Evolutionary conservation across 2,797 vertebrate species (phyloP).

Genomic region (Lepus townsendii): DNA sequence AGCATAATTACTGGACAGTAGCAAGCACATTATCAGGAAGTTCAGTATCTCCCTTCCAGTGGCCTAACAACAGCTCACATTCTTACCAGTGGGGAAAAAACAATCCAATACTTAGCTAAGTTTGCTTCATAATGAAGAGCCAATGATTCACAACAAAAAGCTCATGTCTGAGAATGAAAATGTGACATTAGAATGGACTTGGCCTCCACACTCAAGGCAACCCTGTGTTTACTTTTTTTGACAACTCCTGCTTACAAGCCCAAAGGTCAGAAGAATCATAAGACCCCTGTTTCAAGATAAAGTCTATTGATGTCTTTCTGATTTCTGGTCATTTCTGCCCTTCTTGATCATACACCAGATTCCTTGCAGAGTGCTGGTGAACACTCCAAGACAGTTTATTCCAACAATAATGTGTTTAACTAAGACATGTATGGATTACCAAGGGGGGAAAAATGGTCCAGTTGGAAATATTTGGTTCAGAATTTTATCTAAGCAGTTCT

Average conservation of each 20-base stretch:
- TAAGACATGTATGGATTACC: neutral
- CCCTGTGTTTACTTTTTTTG: neutral
- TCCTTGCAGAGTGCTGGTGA: neutral
- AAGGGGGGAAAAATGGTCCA: too few species aligned
- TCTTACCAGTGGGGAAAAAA: neutral
- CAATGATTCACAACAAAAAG: neutral
- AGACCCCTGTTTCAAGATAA: neutral
- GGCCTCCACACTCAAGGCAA: neutral
- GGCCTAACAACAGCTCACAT: neutral
- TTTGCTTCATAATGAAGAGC: neutral
- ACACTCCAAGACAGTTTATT: neutral
- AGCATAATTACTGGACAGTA: neutral
- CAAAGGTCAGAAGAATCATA: neutral
- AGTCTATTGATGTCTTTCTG: neutral
- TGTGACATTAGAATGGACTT: neutral
- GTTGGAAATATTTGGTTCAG: neutral
- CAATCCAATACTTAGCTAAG: neutral
- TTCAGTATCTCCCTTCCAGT: neutral
- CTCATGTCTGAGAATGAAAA: neutral
- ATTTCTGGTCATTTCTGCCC: neutral
- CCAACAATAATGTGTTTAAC: neutral
- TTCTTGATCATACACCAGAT: neutral
- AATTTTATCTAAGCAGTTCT: neutral
- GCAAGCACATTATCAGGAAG: neutral
- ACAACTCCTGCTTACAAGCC: neutral